phyloP scores from a whole-genome alignment of 1,140 invertebrate genomes.

The Leptopilina clavipes region DNA sequence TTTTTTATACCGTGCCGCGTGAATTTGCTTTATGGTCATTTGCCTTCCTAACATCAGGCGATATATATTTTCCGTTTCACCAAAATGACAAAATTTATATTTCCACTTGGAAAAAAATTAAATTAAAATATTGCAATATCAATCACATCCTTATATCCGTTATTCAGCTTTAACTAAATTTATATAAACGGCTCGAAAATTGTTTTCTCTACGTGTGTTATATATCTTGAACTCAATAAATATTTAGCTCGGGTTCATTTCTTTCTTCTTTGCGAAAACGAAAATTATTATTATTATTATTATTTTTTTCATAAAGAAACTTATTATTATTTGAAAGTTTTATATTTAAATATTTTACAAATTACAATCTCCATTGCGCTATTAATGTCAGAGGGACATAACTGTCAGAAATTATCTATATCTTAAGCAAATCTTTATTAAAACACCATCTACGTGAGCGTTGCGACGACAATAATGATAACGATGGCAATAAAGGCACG shows the following conservation, averaged over 20 bases:
- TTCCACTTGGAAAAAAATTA: background rate
- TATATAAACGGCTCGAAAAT: too few relatives aligned
- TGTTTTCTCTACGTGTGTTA: too few relatives aligned
- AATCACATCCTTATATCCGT: too few relatives aligned
- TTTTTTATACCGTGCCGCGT: background rate
- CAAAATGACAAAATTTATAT: background rate
- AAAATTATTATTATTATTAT: too few relatives aligned
- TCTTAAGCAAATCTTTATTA: conserved; percentile 28
- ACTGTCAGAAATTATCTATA: background rate
- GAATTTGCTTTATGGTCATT: conserved; percentile 25
- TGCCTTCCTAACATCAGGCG: background rate
- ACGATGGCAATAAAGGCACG: conserved; percentile 26
- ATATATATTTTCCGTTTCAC: background rate
- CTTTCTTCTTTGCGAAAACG: too few relatives aligned
- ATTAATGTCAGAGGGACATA: conserved; percentile 12
- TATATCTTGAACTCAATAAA: too few relatives aligned
- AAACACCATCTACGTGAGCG: background rate
- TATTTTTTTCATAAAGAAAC: background rate
- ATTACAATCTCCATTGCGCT: conserved; percentile 10
- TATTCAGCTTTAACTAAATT: too few relatives aligned
- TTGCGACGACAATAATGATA: conserved; percentile 20
- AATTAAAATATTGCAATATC: too few relatives aligned
- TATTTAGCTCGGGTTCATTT: too few relatives aligned
- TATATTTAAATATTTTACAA: background rate
- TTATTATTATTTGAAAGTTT: background rate